Conservation (phyloP, 2,888 invertebrate species). For the Autographa pulchrina region DNA sequence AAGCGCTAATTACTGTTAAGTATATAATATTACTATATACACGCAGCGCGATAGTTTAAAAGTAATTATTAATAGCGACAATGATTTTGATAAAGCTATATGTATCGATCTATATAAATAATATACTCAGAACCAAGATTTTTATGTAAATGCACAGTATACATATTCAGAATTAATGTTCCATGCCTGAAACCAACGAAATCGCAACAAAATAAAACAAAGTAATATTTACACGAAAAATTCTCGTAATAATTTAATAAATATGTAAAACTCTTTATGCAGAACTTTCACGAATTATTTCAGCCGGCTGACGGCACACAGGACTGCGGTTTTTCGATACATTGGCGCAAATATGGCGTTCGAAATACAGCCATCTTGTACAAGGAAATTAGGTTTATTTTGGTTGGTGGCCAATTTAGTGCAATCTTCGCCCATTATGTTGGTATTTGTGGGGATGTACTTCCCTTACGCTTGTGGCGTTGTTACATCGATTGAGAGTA, state of each 20-base stretch:
- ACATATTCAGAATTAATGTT: too few species aligned
- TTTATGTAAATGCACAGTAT: too few species aligned
- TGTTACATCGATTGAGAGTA: slow-evolving; percentile 29
- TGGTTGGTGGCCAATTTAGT: slow-evolving; percentile 55
- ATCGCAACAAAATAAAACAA: background rate
- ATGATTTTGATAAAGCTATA: too few species aligned
- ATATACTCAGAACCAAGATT: too few species aligned
- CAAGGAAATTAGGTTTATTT: slow-evolving; percentile 51
- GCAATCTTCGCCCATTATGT: slow-evolving; percentile 51
- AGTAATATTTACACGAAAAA: background rate
- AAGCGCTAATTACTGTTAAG: too few species aligned
- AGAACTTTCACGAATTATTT: slow-evolving; percentile 31
- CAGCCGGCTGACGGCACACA: slow-evolving; percentile 10
- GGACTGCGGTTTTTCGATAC: slow-evolving; percentile 32
- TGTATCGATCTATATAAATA: too few species aligned
- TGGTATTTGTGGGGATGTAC: slow-evolving; percentile 20
- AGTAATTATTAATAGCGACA: too few species aligned
- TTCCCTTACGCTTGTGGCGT: slow-evolving; percentile 8
- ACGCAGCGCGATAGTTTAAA: too few species aligned
- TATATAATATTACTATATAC: too few species aligned
- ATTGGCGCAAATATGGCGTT: slow-evolving; percentile 42
- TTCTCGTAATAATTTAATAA: background rate
- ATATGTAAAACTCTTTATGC: slow-evolving; percentile 41
- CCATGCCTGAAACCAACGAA: background rate
- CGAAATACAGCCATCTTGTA: slow-evolving; percentile 36